Evolutionary conservation across 1,140 invertebrate genomes (phyloP).

Genomic region (Drepana arcuata): DNA sequence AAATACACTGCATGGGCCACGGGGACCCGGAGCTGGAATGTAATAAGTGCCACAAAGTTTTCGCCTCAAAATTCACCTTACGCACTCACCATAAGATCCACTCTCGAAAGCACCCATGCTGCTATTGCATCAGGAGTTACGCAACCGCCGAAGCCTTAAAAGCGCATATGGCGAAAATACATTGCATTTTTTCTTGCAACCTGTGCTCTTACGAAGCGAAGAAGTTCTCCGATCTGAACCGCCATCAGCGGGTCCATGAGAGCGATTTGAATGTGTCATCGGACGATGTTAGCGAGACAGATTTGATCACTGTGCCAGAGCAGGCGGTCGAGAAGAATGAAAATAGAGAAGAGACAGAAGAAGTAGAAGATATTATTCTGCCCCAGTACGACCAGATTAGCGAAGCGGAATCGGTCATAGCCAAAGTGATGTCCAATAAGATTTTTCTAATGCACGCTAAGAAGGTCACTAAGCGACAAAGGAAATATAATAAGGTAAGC

Average conservation of each 20-base stretch:
- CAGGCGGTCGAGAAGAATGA: too few relatives aligned
- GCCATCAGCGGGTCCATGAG: conserved; percentile 25
- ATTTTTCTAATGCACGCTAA: conserved; percentile 33
- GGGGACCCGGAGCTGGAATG: conserved; percentile 63
- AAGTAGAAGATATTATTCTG: too few relatives aligned
- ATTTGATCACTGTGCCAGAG: conserved; percentile 10
- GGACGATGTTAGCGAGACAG: conserved; percentile 15
- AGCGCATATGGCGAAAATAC: conserved; percentile 36
- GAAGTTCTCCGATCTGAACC: conserved; percentile 20
- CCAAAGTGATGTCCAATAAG: conserved; percentile 44
- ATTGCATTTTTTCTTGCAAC: conserved; percentile 41
- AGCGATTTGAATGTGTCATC: conserved; percentile 3
- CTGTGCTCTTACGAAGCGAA: conserved; percentile 30
- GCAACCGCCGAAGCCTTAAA: conserved; percentile 28
- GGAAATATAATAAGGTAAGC: conserved; percentile 41
- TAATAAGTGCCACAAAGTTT: conserved; percentile 58
- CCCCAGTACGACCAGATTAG: too few relatives aligned
- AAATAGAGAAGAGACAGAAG: too few relatives aligned
- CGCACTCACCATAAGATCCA: conserved; percentile 71
- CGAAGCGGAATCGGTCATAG: conserved; percentile 39
- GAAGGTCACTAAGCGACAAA: conserved; percentile 18
- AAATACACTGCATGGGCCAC: conserved; percentile 47
- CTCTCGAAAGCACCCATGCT: conserved; percentile 65
- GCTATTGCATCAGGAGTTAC: conserved; percentile 49
- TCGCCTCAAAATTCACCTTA: conserved; percentile 58